Evolutionary conservation across 2,113 vertebrate species (phyloP), one percentile per base, ranked within the genome.

Genomic region (Scalopus aquaticus): DNA sequence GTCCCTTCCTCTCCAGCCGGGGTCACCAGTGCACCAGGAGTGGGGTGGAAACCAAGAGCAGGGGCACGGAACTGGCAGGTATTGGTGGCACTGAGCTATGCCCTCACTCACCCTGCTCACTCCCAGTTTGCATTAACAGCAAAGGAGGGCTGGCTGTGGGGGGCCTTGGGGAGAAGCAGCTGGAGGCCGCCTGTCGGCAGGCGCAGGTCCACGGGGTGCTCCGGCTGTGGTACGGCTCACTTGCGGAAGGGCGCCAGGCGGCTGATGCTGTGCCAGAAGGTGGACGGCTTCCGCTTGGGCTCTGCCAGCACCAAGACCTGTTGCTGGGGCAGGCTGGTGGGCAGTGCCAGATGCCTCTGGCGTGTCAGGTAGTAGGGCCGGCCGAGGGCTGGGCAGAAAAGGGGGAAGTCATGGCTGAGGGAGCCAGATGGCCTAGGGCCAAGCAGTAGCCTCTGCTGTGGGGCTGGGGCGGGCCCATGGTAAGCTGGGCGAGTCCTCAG

Each of bases 201-300:
- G 96, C 54, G 95, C 97, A 97, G 98, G 97, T 56, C 86, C 94
- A 88, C 99, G 99, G 98, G 99, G 99, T 99, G 98, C 99, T 98
- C 96, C 89, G 37, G 91, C 76, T 95, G 97, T 96, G 87, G 78
- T 60, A 51, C 96, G 6, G 54, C 58, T 97, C 89, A 99, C 97
- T 99, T 99, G 93, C 99, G 99, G 98, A 99, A 99, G 9, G 99
- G 99, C 0, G 99, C 99, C 98, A 99, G 98, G 96, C 99, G 98
- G 97, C 99, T 99, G 81, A 99, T 99, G 98, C 99, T 99, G 98
- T 99, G 99, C 99, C 99, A 99, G 98, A 99, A 99, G 97, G 99
- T 99, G 85, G 99, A 99, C 72, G 99, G 98, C 98, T 99, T 99
- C 98, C 99, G 98, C 96, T 99, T 99, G 96, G 99, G 99, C 97